Evolutionary conservation across 1,140 invertebrate species (phyloP).

Genomic region (Eriosoma lanigerum): DNA sequence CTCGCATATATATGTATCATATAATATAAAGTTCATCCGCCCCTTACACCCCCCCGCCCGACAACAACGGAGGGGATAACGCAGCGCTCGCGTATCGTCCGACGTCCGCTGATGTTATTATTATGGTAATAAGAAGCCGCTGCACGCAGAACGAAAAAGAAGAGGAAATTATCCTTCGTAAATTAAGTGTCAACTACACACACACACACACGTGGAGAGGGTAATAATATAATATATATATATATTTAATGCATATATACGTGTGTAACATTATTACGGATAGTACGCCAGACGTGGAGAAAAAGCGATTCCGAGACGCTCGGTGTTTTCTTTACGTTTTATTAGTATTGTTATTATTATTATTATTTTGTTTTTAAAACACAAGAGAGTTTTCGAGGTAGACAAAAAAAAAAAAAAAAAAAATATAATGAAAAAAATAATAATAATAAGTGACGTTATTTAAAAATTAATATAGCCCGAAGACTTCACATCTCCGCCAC

Average conservation of each 20-base stretch:
- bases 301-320: not conserved
- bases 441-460: conserved; percentile 33
- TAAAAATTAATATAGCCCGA: conserved; percentile 38
- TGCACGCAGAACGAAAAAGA: conserved; percentile 18
- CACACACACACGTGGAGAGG: not conserved
- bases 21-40: not conserved
- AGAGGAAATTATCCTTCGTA: conserved; percentile 48
- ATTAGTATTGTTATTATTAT: not conserved
- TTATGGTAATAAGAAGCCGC: conserved; percentile 50
- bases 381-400: not conserved
- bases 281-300: not conserved
- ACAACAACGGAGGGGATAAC: not conserved
- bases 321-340: not conserved
- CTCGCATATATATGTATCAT: conserved; percentile 9
- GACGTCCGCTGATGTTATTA: conserved; percentile 38
- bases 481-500: not conserved
- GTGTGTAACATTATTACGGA: not conserved
- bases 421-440: not conserved
- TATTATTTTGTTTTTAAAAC: not conserved
- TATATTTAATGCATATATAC: not conserved
- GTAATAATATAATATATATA: too few species aligned
- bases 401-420: not conserved
- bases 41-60: not conserved
- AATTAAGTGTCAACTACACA: conserved; percentile 43
- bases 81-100: not conserved